These are phyloP conservation scores for Tetragonisca angustula DNA, from an alignment of 2,888 invertebrate species.

Conservation along the genomic window DNA sequence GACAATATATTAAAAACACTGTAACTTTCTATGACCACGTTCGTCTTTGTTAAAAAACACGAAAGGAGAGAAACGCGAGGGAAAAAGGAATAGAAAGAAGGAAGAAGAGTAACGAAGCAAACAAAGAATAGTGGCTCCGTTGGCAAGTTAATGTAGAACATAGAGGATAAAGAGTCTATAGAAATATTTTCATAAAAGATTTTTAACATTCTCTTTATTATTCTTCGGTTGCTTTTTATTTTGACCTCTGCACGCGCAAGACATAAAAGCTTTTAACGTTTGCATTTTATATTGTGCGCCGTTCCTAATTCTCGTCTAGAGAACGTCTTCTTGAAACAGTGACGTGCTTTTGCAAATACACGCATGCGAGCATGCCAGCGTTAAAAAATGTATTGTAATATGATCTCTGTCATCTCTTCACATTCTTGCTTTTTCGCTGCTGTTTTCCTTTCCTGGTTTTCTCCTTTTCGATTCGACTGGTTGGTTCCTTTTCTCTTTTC, in stretches of 20 bases:
- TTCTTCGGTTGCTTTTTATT: not conserved
- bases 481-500: constrained; percentile 16
- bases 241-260: not conserved
- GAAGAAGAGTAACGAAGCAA: not conserved
- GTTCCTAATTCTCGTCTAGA: constrained; percentile 10
- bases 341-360: not conserved
- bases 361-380: no score
- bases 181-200: constrained; percentile 30
- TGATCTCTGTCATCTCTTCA: not conserved
- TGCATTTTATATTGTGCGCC: constrained; percentile 23
- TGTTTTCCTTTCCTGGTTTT: not conserved
- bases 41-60: not conserved
- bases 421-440: not conserved
- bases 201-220: constrained; percentile 34
- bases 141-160: constrained; percentile 32
- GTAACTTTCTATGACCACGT: not conserved
- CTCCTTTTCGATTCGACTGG: not conserved
- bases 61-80: no score
- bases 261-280: constrained; percentile 37
- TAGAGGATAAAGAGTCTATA: constrained; percentile 13
- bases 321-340: not conserved
- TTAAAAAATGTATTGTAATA: not conserved
- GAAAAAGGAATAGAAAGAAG: not conserved
- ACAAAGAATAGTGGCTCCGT: not conserved
- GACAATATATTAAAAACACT: not conserved